Base-by-base conservation (phyloP, 2,888 invertebrate species). In the Plebejus anna region DNA sequence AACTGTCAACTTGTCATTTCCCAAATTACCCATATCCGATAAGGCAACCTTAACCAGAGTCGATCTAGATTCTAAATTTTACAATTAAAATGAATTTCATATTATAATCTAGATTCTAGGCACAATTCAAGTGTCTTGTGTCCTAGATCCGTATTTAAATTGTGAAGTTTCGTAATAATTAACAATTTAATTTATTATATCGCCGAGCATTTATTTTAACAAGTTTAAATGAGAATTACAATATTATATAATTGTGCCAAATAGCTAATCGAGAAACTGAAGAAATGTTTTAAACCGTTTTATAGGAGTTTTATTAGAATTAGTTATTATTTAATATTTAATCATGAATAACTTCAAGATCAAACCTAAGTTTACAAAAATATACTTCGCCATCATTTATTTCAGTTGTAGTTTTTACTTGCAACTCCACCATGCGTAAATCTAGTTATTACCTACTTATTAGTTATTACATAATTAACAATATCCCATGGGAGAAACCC, bases 61-160 rank as follows among this genome's bases (percentile, higher is more conserved):
- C 1, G 4, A 66, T 66, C 32, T 66, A 66, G 66, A 66, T 66
- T 66, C 66, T 66, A 32, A 32, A 13, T 32, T 66, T 66, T 32
- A 9, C 13, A 66, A 66, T 55, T 16, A 55, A 16, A 16, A 16
- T 66, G 22, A 61, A 28, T 61, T 13, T 66, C 11, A 32, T 11
- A 36, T 36, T 32, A 66, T 36, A 32, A 32, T 32, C 32, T 32
- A 32, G 32, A 32, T 32, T 32, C 13, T 16, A 66, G 66, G 66
- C 36, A 66, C 4, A 32, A 36, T 16, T 13, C 16, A 66, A 66
- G 13, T 13, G 36, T 1, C 16, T 16, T 4, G 66, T 66, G 66
- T 66, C 66, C 66, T 36, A 36, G 36, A 66, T 66, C 32, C 66
- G 13, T 32, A 66, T 66, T 66, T 66, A 66, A 66, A 66, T 36